Evolutionary conservation across 2,113 vertebrate species (phyloP), one percentile per base, ranked within the genome.

Genomic region (Eurypyga helias): DNA sequence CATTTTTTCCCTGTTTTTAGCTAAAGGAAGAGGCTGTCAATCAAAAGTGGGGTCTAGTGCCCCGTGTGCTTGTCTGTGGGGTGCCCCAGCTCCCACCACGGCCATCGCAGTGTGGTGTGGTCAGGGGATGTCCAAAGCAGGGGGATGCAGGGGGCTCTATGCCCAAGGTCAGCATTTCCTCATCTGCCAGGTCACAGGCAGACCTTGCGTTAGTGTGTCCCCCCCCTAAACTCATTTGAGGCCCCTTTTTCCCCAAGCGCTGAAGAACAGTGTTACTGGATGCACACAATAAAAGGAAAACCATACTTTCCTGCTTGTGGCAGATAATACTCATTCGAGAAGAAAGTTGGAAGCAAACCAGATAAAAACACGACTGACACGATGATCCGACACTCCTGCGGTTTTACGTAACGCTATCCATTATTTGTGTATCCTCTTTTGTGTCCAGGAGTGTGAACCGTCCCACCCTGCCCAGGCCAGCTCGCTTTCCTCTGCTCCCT

Each of bases 201-300:
- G 7, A 69, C 28, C 52, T 52, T 5, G 0, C 1, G 0, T 31
- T 25, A 79, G 51, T n/a, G n/a, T n/a, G n/a, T 64, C 17, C 4
- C 8, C 28, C 28, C 38, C n/a, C 41, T 3, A 0, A 36, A 51
- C 29, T 78, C 31, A 1, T 15, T 51, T 1, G 7, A 64, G 83
- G 83, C 66, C 78, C 61, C 0, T 0, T 69, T 87, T 85, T 67
- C 87, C 81, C 77, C 70, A 54, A 0, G 2, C 51, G 9, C 49
- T 58, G 79, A 72, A 67, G 93, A 83, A 19, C 81, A 66, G 82
- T 6, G 0, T 81, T 88, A 48, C 73, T 79, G 64, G 92, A 81
- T 62, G 64, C 87, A 95, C 58, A 96, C 92, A 94, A 93, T 97
- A 17, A 91, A 94, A 97, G 96, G 95, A 94, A 97, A 97, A 49